Evolutionary conservation across 92 coral and sea anemone genomes (phyloP).

Genomic region (Bergia puertoricense): DNA sequence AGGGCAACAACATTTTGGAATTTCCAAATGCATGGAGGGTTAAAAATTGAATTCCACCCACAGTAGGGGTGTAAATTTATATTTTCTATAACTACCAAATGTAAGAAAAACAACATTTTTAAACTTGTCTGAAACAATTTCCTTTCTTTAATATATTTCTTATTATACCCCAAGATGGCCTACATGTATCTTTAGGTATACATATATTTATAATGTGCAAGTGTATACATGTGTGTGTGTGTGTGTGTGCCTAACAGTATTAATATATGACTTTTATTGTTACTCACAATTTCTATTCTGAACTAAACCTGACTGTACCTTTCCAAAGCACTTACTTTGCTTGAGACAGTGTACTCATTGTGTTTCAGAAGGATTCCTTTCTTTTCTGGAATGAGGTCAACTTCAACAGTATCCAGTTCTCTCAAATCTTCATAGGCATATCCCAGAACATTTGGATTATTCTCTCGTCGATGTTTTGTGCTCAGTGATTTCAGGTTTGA

Average conservation of each 20-base stretch:
- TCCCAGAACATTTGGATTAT: slow-evolving; percentile 89
- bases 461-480: slow-evolving; percentile 71
- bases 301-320: neutral
- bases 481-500: slow-evolving; percentile 83
- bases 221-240: too few relatives aligned
- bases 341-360: slow-evolving; percentile 92
- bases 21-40: too few relatives aligned
- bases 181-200: too few relatives aligned
- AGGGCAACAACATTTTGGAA: too few relatives aligned
- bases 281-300: neutral
- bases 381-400: slow-evolving; percentile 93
- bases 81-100: too few relatives aligned
- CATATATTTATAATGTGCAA: too few relatives aligned
- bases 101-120: too few relatives aligned
- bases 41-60: too few relatives aligned
- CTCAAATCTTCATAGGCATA: slow-evolving; percentile 84
- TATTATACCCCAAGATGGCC: too few relatives aligned
- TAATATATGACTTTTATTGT: neutral
- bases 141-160: too few relatives aligned
- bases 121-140: too few relatives aligned
- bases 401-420: slow-evolving; percentile 79
- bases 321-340: slow-evolving; percentile 63
- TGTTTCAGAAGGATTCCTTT: slow-evolving; percentile 96
- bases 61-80: too few relatives aligned
- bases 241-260: neutral